phyloP scores from a whole-genome alignment of 2,888 invertebrate genomes.

The Blastobasis lacticolella region DNA sequence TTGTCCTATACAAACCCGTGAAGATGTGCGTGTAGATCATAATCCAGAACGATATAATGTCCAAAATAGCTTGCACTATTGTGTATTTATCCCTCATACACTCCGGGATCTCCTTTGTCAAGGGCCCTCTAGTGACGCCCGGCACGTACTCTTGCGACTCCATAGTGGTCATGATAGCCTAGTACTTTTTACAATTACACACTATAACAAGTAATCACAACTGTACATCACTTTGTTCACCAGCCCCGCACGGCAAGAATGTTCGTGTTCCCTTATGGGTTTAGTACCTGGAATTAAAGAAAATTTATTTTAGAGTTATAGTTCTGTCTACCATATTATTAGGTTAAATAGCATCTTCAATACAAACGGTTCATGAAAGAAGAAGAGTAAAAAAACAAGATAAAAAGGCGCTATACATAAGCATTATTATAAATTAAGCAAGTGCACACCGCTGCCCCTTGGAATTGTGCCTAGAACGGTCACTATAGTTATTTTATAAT shows the following conservation, averaged over 20 bases:
- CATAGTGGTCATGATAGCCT: conserved; percentile 37
- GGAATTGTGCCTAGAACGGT: too few species aligned
- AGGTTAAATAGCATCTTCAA: too few species aligned
- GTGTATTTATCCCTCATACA: conserved; percentile 67
- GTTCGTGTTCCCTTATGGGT: not conserved
- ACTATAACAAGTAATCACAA: conserved; percentile 3
- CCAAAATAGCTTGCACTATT: conserved; percentile 69
- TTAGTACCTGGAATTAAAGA: conserved; percentile 2
- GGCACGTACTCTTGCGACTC: conserved; percentile 60
- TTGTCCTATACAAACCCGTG: conserved; percentile 75
- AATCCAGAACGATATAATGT: conserved; percentile 71
- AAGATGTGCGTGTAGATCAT: conserved; percentile 62
- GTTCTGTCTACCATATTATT: not conserved
- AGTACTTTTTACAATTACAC: too few species aligned
- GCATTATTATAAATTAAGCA: too few species aligned
- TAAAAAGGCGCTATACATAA: too few species aligned
- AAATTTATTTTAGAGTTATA: not conserved
- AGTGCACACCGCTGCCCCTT: too few species aligned
- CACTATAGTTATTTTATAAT: too few species aligned
- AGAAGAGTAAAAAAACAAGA: too few species aligned
- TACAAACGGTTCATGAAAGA: too few species aligned
- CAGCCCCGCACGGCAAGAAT: not conserved
- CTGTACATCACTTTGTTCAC: conserved; percentile 5
- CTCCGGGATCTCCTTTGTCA: conserved; percentile 63
- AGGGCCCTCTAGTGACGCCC: conserved; percentile 56